Base-by-base conservation (phyloP, 2,888 invertebrate species). In the Pardosa pseudoannulata region DNA sequence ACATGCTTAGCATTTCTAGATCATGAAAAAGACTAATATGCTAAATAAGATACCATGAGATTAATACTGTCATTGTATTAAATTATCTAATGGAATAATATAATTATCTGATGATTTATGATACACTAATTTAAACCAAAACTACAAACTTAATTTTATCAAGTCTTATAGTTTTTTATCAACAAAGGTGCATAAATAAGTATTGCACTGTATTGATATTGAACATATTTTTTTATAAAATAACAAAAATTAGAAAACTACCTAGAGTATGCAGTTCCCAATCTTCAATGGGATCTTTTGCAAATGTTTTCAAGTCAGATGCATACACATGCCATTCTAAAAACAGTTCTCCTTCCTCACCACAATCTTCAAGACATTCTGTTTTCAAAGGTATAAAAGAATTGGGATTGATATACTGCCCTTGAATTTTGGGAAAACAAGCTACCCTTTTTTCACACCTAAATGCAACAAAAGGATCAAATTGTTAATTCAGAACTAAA, bases 371-470 rank as follows among this genome's bases (percentile, higher is more conserved):
- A 29, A 78, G 27, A 68, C 89, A 89, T n/a, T 78, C 79, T 1
- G 76, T 88, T 56, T 50, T 50, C n/a, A 89, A 56, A 11, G 88
- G 88, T 9, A 89, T 64, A n/a, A 88, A 88, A 13, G 73, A 64
- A 28, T 78, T 86, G 1, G 89, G 89, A 46, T 89, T 89, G 19
- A 89, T 79, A 32, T 75, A 85, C 27, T 88, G 31, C 0, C 89
- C 89, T 36, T 78, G 50, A 16, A 72, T 62, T 19, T 72, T 23
- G 3, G 88, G 86, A 29, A 72, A 62, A 64, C 89, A 89, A 27
- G 89, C 82, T 32, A 79, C 76, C 7, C 71, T 32, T 27, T 85
- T 82, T 28, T 88, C 75, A 67, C 89, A 89, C 76, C 89, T 88
- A 64, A 0, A 41, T 2, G 46, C 46, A 16, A 28, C n/a, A n/a